Evolutionary conservation across 2,113 vertebrate species (phyloP).

Genomic region (Athene noctua): DNA sequence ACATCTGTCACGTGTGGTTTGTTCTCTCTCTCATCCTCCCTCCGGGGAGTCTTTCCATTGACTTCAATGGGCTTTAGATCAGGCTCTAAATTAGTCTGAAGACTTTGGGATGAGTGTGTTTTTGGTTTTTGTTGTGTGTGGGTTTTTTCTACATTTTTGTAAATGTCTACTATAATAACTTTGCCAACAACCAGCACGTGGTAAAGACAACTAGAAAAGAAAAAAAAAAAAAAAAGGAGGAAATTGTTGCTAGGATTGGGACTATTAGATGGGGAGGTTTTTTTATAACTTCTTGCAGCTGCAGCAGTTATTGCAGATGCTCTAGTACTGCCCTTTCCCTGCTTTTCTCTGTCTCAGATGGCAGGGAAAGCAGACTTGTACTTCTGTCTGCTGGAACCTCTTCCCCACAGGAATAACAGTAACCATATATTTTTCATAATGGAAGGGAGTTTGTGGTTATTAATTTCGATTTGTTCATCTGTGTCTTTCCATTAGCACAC

Average conservation of each 20-base stretch:
- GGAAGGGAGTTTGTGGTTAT: background rate
- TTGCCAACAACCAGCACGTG: background rate
- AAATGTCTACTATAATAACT: background rate
- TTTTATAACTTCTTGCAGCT: slow-evolving; percentile 14
- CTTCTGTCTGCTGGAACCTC: background rate
- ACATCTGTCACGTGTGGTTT: slow-evolving; percentile 25
- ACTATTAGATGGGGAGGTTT: background rate
- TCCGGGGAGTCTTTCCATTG: background rate
- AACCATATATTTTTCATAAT: background rate
- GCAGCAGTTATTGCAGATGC: slow-evolving; percentile 12
- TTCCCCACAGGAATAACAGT: background rate
- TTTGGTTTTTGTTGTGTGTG: background rate
- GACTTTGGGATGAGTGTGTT: background rate
- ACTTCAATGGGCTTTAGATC: slow-evolving; percentile 29
- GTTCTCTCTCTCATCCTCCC: slow-evolving; percentile 8
- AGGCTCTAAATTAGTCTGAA: slow-evolving; percentile 8
- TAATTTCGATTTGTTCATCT: background rate
- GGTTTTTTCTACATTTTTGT: background rate
- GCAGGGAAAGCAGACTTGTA: background rate
- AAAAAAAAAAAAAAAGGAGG: background rate
- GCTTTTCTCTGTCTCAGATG: background rate
- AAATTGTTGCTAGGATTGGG: background rate
- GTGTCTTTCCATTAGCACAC: background rate
- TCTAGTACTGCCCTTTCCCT: background rate
- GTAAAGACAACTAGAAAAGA: background rate